Base-by-base conservation (phyloP, 2,888 invertebrate species). In the Habroteleia sp. region DNA sequence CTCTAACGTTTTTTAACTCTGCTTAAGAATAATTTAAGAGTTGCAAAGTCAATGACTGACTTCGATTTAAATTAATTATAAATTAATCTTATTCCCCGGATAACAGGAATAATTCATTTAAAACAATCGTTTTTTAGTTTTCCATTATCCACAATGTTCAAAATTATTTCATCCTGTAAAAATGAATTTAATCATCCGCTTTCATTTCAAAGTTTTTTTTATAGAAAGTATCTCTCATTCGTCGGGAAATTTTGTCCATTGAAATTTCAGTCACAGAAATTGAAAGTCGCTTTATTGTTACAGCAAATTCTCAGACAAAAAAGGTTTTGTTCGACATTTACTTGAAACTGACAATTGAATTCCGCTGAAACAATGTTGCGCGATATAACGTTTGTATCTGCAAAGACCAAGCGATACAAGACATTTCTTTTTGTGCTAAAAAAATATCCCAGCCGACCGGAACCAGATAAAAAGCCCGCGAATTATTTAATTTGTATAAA, bases 301-400 rank as follows among this genome's bases (percentile, higher is more conserved):
- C 11, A 23, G 16, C 27, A 66, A 54, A 16, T 66, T 46, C 39
- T 56, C 54, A 23, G 46, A 39, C 56, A 56, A 66, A 39, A 48
- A 31, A 25, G 35, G 23, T 66, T 56, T 66, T 31, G 54, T 56
- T 31, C 46, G 39, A 66, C 29, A 56, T 39, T 66, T 56, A 46
- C 48, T 48, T 44, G 56, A 56, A 66, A 66, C 56, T 56, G 66
- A 66, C 65, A 52, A 54, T 27, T 65, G 52, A 44, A 44, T 65
- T 37, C 42, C 42, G 44, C 13, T 13, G 44, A 54, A 65, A 65
- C 52, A 65, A 65, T 65, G 44, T 27, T 37, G 27, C 14, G 37
- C 44, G 35, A 42, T 52, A 52, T 44, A 52, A 54, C 14, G 41
- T 52, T 63, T 46, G 62, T 48, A 39, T 39, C 27, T 14, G 10